Evolutionary conservation across 2,888 invertebrate genomes (phyloP).

Genomic region (Dryomyza anilis): DNA sequence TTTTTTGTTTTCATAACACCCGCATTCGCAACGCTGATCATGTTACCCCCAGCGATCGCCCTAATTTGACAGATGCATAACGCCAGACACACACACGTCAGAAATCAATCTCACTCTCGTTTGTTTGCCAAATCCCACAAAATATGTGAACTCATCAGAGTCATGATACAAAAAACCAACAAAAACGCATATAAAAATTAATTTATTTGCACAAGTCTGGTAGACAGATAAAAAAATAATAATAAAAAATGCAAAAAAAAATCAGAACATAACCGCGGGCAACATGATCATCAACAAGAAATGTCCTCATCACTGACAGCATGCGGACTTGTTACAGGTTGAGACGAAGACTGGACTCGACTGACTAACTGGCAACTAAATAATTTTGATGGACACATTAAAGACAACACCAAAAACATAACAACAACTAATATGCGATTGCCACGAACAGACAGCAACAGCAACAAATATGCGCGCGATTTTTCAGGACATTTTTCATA

Average conservation of each 20-base stretch:
- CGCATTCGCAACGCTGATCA: not conserved
- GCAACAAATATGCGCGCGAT: not conserved
- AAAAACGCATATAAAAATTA: constrained; percentile 26
- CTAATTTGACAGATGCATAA: constrained; percentile 53
- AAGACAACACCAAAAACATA: constrained; percentile 48
- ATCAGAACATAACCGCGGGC: not conserved
- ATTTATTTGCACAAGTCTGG: constrained; percentile 29
- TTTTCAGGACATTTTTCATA: constrained; percentile 49
- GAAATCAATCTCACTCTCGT: constrained; percentile 32
- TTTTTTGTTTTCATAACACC: too few species aligned
- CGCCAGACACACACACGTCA: constrained; percentile 40
- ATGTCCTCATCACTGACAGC: constrained; percentile 20
- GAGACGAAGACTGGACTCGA: constrained; percentile 10
- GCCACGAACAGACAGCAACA: not conserved
- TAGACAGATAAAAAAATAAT: not conserved
- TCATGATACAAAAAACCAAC: not conserved
- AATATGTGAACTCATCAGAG: constrained; percentile 23
- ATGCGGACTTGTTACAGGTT: constrained; percentile 6
- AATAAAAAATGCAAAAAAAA: not conserved
- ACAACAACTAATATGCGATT: not conserved
- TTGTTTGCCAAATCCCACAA: not conserved
- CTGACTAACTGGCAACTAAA: constrained; percentile 40
- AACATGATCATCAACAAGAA: constrained; percentile 9
- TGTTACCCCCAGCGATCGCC: constrained; percentile 3
- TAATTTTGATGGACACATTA: constrained; percentile 57